Base-by-base conservation (phyloP, 2,797 vertebrate genomes). In the Sarcoramphus papa region DNA sequence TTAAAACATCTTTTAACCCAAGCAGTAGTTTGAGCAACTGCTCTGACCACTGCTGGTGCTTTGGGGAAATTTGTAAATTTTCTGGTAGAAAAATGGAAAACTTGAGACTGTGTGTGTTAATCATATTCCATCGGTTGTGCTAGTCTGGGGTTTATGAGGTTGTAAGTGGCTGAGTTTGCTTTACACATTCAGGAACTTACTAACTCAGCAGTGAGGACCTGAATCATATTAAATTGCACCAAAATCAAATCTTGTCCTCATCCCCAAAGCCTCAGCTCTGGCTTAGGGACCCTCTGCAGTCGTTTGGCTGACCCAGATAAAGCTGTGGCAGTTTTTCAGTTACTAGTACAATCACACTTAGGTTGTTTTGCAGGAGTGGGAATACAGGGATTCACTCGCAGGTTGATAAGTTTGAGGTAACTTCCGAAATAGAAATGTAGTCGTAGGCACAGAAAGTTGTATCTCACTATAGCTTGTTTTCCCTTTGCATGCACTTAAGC, bases 161-260 rank as follows among this genome's bases (percentile, higher is more conserved):
- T 90, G 63, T 92, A 70, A 80, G 63, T 45, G 48, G n/a, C 43
- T 95, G 48, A 41, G 69, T 86, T 95, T 77, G 59, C 60, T 87
- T 88, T 90, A 60, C 53, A 47, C 85, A 22, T 83, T 64, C 45
- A 87, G 53, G 53, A 96, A 53, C 81, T 92, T 87, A 87, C 48
- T 74, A 51, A 64, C 56, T 96, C 89, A 96, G 89, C 91, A 94
- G 12, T 16, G 72, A 92, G 81, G n/a, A 91, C 60, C 82, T 50
- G 41, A 85, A 77, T 91, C 14, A 3, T 56, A 20, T 41, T 68
- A 67, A 87, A 60, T 56, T 79, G 78, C 48, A 64, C 51, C 68
- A 92, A 92, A 90, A 81, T 93, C 47, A 45, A 48, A 33, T 80
- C 67, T 76, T 41, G 19, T 60, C 56, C 50, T 96, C 69, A 27